phyloP scores from a whole-genome alignment of 2,888 invertebrate species.

The Tenthredo notha region DNA sequence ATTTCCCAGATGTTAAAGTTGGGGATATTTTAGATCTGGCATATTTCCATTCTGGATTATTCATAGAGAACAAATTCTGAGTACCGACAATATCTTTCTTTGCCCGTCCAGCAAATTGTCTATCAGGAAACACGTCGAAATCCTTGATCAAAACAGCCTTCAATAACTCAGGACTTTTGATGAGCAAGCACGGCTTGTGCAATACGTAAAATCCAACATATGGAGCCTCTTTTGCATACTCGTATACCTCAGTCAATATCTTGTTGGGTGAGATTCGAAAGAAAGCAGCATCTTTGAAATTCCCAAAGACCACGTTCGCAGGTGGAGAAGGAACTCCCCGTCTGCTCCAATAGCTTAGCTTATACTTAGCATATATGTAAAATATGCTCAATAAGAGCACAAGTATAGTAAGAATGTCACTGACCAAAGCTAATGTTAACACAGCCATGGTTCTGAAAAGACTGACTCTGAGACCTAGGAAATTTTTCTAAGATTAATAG shows the following conservation, averaged over 20 bases:
- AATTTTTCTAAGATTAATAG: background rate
- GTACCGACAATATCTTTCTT: constrained; percentile 71
- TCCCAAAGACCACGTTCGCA: constrained; percentile 65
- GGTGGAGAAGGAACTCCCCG: constrained; percentile 63
- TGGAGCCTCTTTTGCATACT: constrained; percentile 55
- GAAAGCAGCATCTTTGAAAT: constrained; percentile 63
- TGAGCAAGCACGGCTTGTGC: constrained; percentile 77
- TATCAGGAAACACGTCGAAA: constrained; percentile 77
- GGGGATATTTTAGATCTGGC: constrained; percentile 80
- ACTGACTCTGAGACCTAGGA: background rate
- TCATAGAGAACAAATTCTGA: constrained; percentile 75
- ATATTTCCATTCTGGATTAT: constrained; percentile 80
- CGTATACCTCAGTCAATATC: constrained; percentile 62
- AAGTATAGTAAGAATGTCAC: background rate
- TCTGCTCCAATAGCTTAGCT: constrained; percentile 66
- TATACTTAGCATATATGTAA: constrained; percentile 62
- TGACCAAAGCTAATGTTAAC: background rate
- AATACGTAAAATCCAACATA: constrained; percentile 78
- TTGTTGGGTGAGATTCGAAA: constrained; percentile 57
- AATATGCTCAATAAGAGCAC: constrained; percentile 53
- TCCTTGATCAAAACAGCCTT: constrained; percentile 79
- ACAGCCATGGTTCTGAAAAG: constrained; percentile 4
- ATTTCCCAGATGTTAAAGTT: constrained; percentile 80
- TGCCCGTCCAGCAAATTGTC: constrained; percentile 73
- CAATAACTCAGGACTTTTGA: constrained; percentile 78